phyloP scores from a whole-genome alignment of 2,797 vertebrate species.

The Neosilurus mollespiculum region DNA sequence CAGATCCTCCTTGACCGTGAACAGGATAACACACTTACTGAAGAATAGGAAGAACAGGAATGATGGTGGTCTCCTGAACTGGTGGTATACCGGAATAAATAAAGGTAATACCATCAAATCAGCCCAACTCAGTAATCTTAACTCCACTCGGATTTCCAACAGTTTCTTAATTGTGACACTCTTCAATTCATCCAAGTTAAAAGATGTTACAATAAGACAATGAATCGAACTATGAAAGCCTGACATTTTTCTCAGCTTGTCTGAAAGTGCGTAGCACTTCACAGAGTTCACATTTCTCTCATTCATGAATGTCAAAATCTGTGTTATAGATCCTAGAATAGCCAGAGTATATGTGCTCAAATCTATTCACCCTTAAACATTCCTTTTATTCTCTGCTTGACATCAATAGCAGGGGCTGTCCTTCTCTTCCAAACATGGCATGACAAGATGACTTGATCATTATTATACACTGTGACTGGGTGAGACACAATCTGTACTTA shows the following conservation, averaged over 20 bases:
- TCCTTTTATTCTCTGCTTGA: slow-evolving; percentile 10
- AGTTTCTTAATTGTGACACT: slow-evolving; percentile 75
- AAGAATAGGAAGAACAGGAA: too few relatives aligned
- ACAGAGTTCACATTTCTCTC: slow-evolving; percentile 20
- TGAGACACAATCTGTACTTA: slow-evolving; percentile 3
- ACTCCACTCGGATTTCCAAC: slow-evolving; percentile 54
- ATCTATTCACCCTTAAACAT: slow-evolving; percentile 15
- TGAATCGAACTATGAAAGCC: slow-evolving; percentile 25
- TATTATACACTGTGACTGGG: neutral
- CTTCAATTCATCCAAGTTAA: slow-evolving; percentile 65
- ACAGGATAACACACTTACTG: neutral
- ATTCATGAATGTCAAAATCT: slow-evolving; percentile 43
- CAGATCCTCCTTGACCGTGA: neutral
- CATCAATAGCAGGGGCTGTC: slow-evolving; percentile 8
- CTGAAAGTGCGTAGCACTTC: slow-evolving; percentile 23
- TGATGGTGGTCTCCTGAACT: neutral
- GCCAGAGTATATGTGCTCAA: neutral
- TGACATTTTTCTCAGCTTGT: slow-evolving; percentile 30
- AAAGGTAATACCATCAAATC: neutral
- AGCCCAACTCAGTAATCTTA: slow-evolving; percentile 29
- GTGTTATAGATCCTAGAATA: slow-evolving; percentile 15
- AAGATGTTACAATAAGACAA: slow-evolving; percentile 26
- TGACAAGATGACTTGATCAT: slow-evolving; percentile 4
- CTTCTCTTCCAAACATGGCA: slow-evolving; percentile 6
- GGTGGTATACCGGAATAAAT: neutral